phyloP scores from a whole-genome alignment of 2,888 invertebrate genomes.

The Biston betularia region DNA sequence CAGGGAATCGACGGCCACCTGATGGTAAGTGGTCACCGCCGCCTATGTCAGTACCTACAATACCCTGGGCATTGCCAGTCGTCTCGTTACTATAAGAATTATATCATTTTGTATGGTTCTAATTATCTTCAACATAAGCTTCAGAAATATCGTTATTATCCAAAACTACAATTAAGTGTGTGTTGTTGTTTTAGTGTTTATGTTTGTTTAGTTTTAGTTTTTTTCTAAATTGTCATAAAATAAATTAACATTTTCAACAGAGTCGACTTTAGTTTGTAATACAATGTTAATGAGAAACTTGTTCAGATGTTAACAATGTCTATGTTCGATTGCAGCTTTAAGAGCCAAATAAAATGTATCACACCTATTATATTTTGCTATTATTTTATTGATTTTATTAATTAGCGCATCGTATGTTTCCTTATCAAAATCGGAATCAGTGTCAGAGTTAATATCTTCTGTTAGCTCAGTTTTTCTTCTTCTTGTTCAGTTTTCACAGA shows the following conservation, averaged over 20 bases:
- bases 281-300: not conserved
- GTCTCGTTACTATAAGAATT: no score
- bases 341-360: not conserved
- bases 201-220: no score
- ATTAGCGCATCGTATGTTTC: not conserved
- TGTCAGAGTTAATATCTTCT: not conserved
- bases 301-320: constrained; percentile 1
- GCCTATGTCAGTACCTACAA: no score
- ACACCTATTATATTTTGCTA: not conserved
- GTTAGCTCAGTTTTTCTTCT: not conserved
- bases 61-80: no score
- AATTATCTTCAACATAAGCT: no score
- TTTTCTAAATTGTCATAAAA: constrained; percentile 2
- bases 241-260: not conserved
- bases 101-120: no score
- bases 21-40: no score
- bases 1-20: no score
- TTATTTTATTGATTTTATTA: not conserved
- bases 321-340: constrained; percentile 2
- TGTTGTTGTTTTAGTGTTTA: no score
- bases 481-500: not conserved
- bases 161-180: constrained; percentile 7
- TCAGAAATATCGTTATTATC: not conserved
- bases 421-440: not conserved
- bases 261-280: not conserved